Evolutionary conservation across 2,888 invertebrate genomes (phyloP), one percentile per base, ranked within the genome.

Genomic region (Meteorus cinctellus): DNA sequence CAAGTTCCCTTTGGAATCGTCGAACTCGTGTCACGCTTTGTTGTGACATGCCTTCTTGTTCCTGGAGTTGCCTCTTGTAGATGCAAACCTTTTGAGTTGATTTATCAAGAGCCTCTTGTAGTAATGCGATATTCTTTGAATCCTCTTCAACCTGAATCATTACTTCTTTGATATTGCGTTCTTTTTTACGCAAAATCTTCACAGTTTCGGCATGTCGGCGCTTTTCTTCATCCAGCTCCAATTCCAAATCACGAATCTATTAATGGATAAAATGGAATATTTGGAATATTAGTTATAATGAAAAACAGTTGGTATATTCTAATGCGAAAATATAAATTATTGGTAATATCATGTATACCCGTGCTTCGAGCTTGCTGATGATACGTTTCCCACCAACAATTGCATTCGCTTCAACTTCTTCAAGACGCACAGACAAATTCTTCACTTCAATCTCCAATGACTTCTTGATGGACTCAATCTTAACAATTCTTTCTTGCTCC

Each of bases 141-240:
- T 98, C 98, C 90, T 98, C 98, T 91, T 98, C 98, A 88, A 96
- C 95, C 90, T 97, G 97, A 86, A 98, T 95, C 91, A 97, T 94
- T 82, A 98, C 94, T 91, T 98, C 98, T 93, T 98, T 98, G 89
- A 98, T 95, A 88, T 95, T 94, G 88, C 98, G 96, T 90, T 98
- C 98, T 94, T 98, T 98, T 94, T 98, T 98, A 91, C 98, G 96
- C 89, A 98, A 92, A 90, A 98, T 97, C 93, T 98, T 98, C 90
- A 98, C 96, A 87, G 98, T 97, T 91, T 98, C 98, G 84, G 97
- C 95, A 91, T 98, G 98, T 90, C 98, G 95, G 90, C 98, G 95
- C 93, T 97, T 97, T 91, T 98, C 98, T 91, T 98, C 98, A 89
- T 98, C 98, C 83, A 97, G 91, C 91, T 98, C 98, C 84, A 97